Evolutionary conservation across 2,113 vertebrate species (phyloP).

Genomic region (Boleophthalmus pectinirostris): DNA sequence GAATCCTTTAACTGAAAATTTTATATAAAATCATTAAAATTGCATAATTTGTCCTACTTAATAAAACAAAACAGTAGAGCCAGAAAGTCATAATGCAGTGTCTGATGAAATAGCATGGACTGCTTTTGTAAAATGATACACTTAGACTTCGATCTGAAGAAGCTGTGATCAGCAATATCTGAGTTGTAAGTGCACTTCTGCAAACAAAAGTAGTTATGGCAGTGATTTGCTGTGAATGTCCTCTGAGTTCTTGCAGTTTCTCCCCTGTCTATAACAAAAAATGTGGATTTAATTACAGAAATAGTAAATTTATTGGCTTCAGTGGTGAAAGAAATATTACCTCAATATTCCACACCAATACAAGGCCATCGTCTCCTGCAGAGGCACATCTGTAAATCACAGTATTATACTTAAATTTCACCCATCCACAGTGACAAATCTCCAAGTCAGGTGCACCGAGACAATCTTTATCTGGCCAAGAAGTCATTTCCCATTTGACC

Average conservation of each 20-base stretch:
- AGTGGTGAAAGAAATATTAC: constrained; percentile 56
- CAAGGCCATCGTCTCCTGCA: constrained; percentile 90
- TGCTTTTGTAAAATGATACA: constrained; percentile 81
- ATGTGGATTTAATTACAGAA: background rate
- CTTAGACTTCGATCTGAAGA: constrained; percentile 91
- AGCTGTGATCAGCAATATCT: constrained; percentile 84
- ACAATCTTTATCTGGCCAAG: constrained; percentile 33
- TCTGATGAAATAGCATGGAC: background rate
- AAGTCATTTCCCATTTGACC: constrained; percentile 39
- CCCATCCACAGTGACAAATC: constrained; percentile 4
- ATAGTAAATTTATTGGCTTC: background rate
- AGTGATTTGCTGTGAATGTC: constrained; percentile 93
- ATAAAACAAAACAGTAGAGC: background rate
- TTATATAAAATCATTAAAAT: background rate
- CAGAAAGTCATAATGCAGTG: background rate
- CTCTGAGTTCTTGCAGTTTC: constrained; percentile 85
- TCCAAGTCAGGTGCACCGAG: constrained; percentile 8
- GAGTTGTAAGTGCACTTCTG: constrained; percentile 55
- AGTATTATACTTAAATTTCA: background rate
- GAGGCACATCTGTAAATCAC: constrained; percentile 86
- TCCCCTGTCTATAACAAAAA: constrained; percentile 84
- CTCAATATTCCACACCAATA: constrained; percentile 92
- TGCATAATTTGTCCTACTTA: background rate
- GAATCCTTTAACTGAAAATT: background rate
- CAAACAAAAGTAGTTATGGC: constrained; percentile 81